Evolutionary conservation across 2,797 vertebrate genomes (phyloP), one percentile per base, ranked within the genome.

Genomic region (Anolis apletophallus): DNA sequence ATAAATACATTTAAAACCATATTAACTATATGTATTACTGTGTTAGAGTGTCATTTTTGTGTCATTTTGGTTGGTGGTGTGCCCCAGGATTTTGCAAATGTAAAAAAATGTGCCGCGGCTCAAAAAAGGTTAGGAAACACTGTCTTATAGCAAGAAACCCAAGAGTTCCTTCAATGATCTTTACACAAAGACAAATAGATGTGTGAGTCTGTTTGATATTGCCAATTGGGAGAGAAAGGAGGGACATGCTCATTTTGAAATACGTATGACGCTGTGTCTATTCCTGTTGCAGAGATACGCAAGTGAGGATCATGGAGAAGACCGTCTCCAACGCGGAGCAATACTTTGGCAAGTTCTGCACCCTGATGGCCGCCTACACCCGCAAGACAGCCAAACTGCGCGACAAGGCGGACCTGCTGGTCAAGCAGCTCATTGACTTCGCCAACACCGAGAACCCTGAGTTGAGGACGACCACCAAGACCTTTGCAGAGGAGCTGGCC

Each of bases 401-500:
- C 46, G 95, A 97, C 77, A 96, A 96, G 88, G 95, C 96, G 0
- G 97, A 97, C 93, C 86, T 92, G 84, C 94, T 97, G 85, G 96
- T 96, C 67, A 95, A 89, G 67, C 95, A 96, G 91, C 95, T 98
- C 26, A 68, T 93, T 0, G 95, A 95, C 84, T 96, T 94, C 0
- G 88, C 96, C 83, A 86, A 88, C 89, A 95, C 94, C 0, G 93
- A 97, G 92, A 96, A 94, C 72, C 94, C 95, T 0, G 94, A 96
- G 92, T 85, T 95, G 1, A 92, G 91, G 69, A 79, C 89, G 0
- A 87, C 96, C 61, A 23, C 98, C 67, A 96, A 94, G 82, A 95
- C 91, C 92, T 93, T 98, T 23, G 96, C 96, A 0, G 95, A 97
- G 88, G 97, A 97, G 90, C 84, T 98, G 80, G 96, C 97, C 91